Evolutionary conservation across 2,113 vertebrate genomes (phyloP).

Genomic region (Callipepla californica): DNA sequence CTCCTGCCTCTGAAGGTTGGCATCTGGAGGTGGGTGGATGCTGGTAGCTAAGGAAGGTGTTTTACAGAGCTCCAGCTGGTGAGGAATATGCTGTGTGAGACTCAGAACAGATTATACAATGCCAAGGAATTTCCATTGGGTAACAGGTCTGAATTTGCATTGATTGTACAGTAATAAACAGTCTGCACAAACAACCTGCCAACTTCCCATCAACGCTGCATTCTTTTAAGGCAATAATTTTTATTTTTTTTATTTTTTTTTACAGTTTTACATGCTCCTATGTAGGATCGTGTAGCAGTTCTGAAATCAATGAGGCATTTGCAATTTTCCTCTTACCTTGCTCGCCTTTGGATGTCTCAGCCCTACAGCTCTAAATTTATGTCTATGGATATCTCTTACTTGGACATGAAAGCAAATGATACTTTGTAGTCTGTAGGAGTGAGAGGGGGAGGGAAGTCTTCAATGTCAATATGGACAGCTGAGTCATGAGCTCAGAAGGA

Average conservation of each 20-base stretch:
- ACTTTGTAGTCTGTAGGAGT: background rate
- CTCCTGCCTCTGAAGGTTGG: background rate
- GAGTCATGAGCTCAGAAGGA: background rate
- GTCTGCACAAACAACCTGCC: constrained; percentile 7
- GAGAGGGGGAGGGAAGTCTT: background rate
- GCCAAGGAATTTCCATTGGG: constrained; percentile 49
- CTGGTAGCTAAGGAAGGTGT: constrained; percentile 37
- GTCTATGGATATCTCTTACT: background rate
- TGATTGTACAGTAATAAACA: constrained; percentile 27
- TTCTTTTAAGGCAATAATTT: background rate
- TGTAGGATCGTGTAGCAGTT: constrained; percentile 38
- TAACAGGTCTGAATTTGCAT: background rate
- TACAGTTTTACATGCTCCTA: constrained; percentile 12
- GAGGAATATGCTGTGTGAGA: background rate
- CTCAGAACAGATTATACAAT: background rate
- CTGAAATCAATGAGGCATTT: constrained; percentile 26
- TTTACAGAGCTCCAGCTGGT: constrained; percentile 30
- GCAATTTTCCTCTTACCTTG: constrained; percentile 46
- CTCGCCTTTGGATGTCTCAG: background rate
- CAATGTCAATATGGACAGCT: background rate
- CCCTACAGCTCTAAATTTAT: background rate
- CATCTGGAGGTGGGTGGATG: constrained; percentile 53
- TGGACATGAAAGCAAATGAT: accelerated
- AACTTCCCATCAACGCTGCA: background rate
- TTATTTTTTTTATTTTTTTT: background rate